Conservation (phyloP, 2,113 vertebrate genomes). For the Ceratotherium simum region DNA sequence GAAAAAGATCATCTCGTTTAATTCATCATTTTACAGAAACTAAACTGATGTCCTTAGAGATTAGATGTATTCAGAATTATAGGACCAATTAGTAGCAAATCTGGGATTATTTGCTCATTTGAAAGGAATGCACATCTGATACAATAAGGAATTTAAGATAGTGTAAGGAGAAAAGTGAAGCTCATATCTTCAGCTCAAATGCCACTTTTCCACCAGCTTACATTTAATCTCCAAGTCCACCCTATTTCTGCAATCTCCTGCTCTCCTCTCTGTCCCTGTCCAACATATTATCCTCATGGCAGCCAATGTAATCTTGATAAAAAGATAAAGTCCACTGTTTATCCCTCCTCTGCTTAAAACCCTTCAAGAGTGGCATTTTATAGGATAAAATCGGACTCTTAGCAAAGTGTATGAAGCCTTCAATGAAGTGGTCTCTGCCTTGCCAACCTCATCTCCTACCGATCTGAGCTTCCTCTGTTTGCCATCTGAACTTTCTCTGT, state of each 20-base stretch:
- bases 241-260: not conserved
- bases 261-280: not conserved
- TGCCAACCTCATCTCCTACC: not conserved
- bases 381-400: not conserved
- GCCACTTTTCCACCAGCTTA: not conserved
- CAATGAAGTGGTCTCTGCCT: not conserved
- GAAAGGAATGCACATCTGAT: not conserved
- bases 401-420: not conserved
- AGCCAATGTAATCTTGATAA: not conserved
- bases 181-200: not conserved
- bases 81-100: not conserved
- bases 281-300: not conserved
- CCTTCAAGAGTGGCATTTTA: not conserved
- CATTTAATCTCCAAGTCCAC: not conserved
- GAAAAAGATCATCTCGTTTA: not conserved
- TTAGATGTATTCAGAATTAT: conserved; percentile 43
- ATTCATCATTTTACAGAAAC: conserved; percentile 22
- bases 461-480: not conserved
- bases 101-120: not conserved
- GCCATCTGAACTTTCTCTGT: not conserved
- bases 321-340: not conserved
- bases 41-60: conserved; percentile 14
- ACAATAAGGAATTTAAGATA: not conserved
- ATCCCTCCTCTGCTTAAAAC: not conserved
- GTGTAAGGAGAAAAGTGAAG: not conserved